phyloP scores from a whole-genome alignment of 2,113 vertebrate genomes.

The Synchiropus splendidus region DNA sequence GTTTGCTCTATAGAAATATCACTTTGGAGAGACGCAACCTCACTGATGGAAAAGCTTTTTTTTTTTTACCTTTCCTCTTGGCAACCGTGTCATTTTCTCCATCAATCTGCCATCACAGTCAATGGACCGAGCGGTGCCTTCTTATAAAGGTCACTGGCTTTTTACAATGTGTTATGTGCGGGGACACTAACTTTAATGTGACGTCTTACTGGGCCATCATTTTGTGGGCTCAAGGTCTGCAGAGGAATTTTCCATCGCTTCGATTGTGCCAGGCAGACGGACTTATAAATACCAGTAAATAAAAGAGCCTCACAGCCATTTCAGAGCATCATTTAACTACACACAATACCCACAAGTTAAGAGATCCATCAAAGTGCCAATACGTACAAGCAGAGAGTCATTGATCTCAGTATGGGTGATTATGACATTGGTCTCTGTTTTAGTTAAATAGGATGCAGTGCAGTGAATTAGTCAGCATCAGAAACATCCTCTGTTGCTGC shows the following conservation, averaged over 20 bases:
- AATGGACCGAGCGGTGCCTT: slow-evolving; percentile 21
- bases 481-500: too few relatives aligned
- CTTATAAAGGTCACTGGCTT: slow-evolving; percentile 31
- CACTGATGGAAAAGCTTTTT: slow-evolving; percentile 11
- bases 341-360: slow-evolving; percentile 37
- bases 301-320: slow-evolving; percentile 4
- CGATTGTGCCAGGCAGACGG: slow-evolving; percentile 4
- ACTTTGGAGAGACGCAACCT: slow-evolving; percentile 15
- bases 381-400: slow-evolving; percentile 46
- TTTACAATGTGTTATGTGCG: slow-evolving; percentile 22
- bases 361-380: slow-evolving; percentile 54
- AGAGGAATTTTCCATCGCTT: slow-evolving; percentile 3
- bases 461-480: too few relatives aligned
- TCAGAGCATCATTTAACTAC: slow-evolving; percentile 43
- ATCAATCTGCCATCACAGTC: slow-evolving; percentile 17
- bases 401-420: slow-evolving; percentile 54
- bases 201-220: slow-evolving; percentile 13
- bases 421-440: too few relatives aligned
- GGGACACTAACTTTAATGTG: slow-evolving; percentile 19
- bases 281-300: not conserved
- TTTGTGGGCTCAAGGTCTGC: slow-evolving; percentile 24
- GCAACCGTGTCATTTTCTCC: slow-evolving; percentile 26
- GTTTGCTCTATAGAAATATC: slow-evolving; percentile 16
- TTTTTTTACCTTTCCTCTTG: slow-evolving; percentile 4
- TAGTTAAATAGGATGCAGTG: too few relatives aligned